Conservation (phyloP, 2,797 vertebrate species). For the Enteromius anoplus region DNA sequence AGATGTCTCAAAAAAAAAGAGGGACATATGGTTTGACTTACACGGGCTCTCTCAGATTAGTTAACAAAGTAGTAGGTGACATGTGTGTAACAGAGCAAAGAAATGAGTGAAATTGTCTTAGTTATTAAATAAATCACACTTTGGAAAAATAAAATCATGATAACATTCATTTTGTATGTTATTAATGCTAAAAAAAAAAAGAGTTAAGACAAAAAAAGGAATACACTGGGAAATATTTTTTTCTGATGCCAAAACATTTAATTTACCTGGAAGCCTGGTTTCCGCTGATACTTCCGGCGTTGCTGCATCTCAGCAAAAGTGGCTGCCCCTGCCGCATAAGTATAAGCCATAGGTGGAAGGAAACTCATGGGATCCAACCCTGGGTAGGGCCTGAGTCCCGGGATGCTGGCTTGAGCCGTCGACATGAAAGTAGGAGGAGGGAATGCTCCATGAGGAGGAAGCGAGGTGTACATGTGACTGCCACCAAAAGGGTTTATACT, state of each 20-base stretch:
- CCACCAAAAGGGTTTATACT: constrained; percentile 90
- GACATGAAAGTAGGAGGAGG: constrained; percentile 92
- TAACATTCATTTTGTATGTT: neutral
- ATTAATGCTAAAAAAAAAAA: neutral
- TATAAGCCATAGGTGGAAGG: constrained; percentile 97
- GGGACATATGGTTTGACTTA: constrained; percentile 60
- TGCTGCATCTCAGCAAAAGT: constrained; percentile 95
- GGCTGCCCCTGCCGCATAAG: constrained; percentile 90
- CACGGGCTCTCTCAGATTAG: neutral
- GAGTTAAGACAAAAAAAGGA: neutral
- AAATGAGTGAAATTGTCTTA: neutral
- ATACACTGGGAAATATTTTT: neutral
- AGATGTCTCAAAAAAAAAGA: constrained; percentile 51
- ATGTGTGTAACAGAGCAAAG: constrained; percentile 1
- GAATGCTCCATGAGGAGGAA: constrained; percentile 92
- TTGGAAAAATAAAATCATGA: too few relatives aligned
- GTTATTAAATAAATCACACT: too few relatives aligned
- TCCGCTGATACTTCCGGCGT: constrained; percentile 92
- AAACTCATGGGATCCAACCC: constrained; percentile 95
- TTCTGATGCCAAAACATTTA: neutral
- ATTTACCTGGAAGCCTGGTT: constrained; percentile 94
- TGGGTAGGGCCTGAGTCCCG: constrained; percentile 89
- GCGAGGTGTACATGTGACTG: constrained; percentile 88
- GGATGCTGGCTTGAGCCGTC: constrained; percentile 89
- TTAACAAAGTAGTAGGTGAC: neutral